Percentiles rank a stretch among this genome's conserved stretches.
These are phyloP conservation scores for Coptotermes formosanus DNA, from an alignment of 1,140 invertebrate species.

Conservation along the genomic window DNA sequence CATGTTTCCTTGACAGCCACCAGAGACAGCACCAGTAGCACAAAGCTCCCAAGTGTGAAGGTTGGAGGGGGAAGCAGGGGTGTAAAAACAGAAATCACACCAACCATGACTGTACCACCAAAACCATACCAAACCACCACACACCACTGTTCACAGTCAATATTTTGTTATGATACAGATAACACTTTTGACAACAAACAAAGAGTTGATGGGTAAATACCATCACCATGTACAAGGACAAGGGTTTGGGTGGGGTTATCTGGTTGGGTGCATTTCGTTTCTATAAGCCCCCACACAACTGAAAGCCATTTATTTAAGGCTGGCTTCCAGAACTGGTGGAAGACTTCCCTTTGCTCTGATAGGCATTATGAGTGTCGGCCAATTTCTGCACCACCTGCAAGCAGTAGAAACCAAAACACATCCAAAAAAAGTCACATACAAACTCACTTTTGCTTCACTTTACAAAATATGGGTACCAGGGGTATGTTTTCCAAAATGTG, in stretches of 20 bases:
- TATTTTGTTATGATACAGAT: neutral
- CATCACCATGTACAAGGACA: neutral
- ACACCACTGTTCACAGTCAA: neutral
- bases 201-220: neutral
- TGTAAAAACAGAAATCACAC: neutral
- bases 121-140: conserved; percentile 1
- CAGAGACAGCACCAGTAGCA: neutral
- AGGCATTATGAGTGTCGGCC: conserved; percentile 3
- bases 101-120: neutral
- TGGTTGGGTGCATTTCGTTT: neutral
- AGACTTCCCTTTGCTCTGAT: conserved; percentile 12
- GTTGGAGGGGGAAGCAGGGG: neutral
- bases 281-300: neutral
- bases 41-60: neutral
- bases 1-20: neutral
- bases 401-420: conserved; percentile 2
- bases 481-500: no score
- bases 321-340: conserved; percentile 1
- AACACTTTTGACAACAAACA: no score
- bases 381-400: conserved; percentile 14
- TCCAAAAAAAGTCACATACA: conserved; percentile 10
- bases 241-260: neutral
- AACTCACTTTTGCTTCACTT: neutral
- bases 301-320: neutral
- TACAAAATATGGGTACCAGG: neutral